These are phyloP conservation scores for Ibidorhyncha struthersii DNA, from an alignment of 2,113 vertebrate genomes.

Conservation along the genomic window DNA sequence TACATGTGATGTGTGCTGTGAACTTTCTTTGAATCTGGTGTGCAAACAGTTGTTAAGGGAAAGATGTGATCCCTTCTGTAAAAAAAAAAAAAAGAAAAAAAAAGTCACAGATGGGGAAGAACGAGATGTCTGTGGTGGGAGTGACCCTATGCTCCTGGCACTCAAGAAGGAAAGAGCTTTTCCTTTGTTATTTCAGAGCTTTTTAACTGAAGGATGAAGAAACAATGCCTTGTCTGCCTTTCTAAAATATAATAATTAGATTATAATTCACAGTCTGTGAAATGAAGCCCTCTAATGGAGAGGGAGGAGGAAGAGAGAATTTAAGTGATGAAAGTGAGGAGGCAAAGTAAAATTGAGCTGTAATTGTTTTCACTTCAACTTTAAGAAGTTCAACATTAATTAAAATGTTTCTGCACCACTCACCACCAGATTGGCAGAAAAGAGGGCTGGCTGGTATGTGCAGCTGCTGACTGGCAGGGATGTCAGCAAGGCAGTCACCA, in stretches of 20 bases:
- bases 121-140: conserved; percentile 23
- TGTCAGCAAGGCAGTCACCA: neutral
- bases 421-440: conserved; percentile 70
- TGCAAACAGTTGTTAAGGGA: conserved; percentile 71
- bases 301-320: conserved; percentile 72
- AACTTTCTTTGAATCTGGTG: conserved; percentile 74
- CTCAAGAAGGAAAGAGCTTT: conserved; percentile 11
- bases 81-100: neutral
- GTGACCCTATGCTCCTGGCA: neutral
- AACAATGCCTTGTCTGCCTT: conserved; percentile 61
- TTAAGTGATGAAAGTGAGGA: conserved; percentile 72
- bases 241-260: conserved; percentile 70
- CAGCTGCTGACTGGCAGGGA: conserved; percentile 49
- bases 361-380: conserved; percentile 82
- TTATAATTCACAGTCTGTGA: conserved; percentile 79
- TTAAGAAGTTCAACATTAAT: conserved; percentile 80
- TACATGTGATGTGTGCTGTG: conserved; percentile 69
- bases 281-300: conserved; percentile 75
- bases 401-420: conserved; percentile 78
- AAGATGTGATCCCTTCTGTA: conserved; percentile 47
- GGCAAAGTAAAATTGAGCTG: conserved; percentile 77
- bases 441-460: neutral
- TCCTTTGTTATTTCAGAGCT: conserved; percentile 58
- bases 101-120: conserved; percentile 34
- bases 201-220: conserved; percentile 64